These are phyloP conservation scores for Gonatopus flavifemur DNA, from an alignment of 1,140 invertebrate species.

Conservation along the genomic window DNA sequence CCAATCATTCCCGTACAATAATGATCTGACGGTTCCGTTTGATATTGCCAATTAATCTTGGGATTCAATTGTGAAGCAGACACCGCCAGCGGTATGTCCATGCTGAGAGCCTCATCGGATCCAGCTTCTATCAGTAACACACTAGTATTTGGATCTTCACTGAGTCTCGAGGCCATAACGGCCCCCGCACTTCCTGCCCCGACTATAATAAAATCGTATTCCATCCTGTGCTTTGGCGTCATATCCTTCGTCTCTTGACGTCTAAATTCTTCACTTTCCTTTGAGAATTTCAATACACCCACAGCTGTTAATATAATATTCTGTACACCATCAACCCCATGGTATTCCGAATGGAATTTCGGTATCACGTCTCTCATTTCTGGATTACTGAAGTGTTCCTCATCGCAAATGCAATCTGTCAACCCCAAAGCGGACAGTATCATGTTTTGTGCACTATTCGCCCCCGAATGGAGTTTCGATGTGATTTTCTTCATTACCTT, in stretches of 20 bases:
- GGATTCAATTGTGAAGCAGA: slow-evolving; percentile 65
- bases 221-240: slow-evolving; percentile 30
- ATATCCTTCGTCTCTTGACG: too few relatives aligned
- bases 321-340: too few relatives aligned
- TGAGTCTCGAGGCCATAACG: slow-evolving; percentile 65
- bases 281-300: too few relatives aligned
- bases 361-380: slow-evolving; percentile 39
- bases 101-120: slow-evolving; percentile 58
- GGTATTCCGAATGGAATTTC: slow-evolving; percentile 51
- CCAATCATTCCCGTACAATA: slow-evolving; percentile 55
- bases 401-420: neutral
- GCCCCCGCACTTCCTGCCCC: slow-evolving; percentile 69
- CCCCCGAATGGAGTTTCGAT: too few relatives aligned
- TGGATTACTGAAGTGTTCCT: neutral
- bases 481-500: too few relatives aligned
- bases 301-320: too few relatives aligned
- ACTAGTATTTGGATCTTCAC: slow-evolving; percentile 55
- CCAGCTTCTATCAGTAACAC: slow-evolving; percentile 73
- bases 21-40: slow-evolving; percentile 61
- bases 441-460: too few relatives aligned
- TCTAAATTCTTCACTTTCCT: too few relatives aligned
- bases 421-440: too few relatives aligned
- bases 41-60: slow-evolving; percentile 70
- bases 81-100: slow-evolving; percentile 69
- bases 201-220: slow-evolving; percentile 64